Evolutionary conservation across 2,888 invertebrate species (phyloP).

Genomic region (Erpobdella octoculata): DNA sequence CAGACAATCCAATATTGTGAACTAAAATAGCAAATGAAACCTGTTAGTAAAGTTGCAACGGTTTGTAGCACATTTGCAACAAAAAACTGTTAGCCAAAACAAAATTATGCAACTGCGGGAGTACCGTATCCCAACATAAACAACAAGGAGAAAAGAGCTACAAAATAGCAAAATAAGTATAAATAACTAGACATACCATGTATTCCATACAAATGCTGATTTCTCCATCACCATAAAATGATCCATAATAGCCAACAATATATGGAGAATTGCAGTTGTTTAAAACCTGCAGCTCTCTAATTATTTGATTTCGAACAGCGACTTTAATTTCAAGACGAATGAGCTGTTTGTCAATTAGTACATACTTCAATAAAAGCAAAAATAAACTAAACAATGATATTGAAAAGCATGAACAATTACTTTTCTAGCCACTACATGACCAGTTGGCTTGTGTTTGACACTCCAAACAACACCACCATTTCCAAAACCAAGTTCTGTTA

Average conservation of each 20-base stretch:
- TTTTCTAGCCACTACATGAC: constrained; percentile 94
- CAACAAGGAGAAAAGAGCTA: too few relatives aligned
- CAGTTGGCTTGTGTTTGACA: constrained; percentile 86
- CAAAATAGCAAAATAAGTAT: too few relatives aligned
- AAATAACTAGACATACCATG: constrained; percentile 67
- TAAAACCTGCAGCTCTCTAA: constrained; percentile 87
- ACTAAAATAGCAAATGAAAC: too few relatives aligned
- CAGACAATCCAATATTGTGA: too few relatives aligned
- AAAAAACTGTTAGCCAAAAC: too few relatives aligned
- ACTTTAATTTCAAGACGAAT: constrained; percentile 98
- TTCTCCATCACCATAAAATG: constrained; percentile 93
- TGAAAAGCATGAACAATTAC: constrained; percentile 48
- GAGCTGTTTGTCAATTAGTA: constrained; percentile 55
- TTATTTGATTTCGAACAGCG: constrained; percentile 94
- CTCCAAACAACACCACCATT: constrained; percentile 99
- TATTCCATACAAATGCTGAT: constrained; percentile 99
- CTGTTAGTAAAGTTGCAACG: too few relatives aligned
- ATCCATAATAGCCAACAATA: constrained; percentile 98
- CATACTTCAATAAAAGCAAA: not conserved
- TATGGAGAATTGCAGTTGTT: constrained; percentile 99
- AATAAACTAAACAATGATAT: not conserved
- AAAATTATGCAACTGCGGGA: too few relatives aligned
- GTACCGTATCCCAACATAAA: too few relatives aligned
- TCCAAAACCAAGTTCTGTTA: constrained; percentile 91
- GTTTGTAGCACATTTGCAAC: too few relatives aligned